phyloP scores from a whole-genome alignment of 2,888 invertebrate species.

The Sesia apiformis region DNA sequence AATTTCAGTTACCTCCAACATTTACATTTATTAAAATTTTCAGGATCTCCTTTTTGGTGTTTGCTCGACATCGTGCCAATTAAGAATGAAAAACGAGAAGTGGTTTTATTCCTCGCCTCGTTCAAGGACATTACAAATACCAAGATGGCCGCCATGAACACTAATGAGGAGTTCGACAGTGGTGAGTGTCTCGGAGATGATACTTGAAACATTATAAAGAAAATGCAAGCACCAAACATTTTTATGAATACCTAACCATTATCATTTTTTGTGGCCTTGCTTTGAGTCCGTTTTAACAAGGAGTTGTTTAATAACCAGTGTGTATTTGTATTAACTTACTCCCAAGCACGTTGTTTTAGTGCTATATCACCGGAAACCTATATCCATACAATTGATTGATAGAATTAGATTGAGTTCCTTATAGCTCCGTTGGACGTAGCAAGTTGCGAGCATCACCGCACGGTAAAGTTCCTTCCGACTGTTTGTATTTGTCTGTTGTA shows the following conservation, averaged over 20 bases:
- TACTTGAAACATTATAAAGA: conserved; percentile 23
- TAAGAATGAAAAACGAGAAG: conserved; percentile 98
- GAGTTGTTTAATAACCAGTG: conserved; percentile 19
- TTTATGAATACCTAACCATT: conserved; percentile 15
- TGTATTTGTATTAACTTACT: conserved; percentile 29
- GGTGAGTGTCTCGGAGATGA: conserved; percentile 76
- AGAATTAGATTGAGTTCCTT: conserved; percentile 57
- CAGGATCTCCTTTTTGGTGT: conserved; percentile 96
- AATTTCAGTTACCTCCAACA: not conserved
- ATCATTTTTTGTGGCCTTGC: conserved; percentile 19
- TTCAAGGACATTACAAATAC: conserved; percentile 97
- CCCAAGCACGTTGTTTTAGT: conserved; percentile 58
- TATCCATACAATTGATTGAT: conserved; percentile 33
- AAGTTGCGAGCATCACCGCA: conserved; percentile 60
- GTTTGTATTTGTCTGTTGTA: conserved; percentile 27
- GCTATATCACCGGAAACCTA: conserved; percentile 23
- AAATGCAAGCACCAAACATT: conserved; percentile 25
- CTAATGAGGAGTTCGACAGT: conserved; percentile 89
- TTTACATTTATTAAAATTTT: conserved; percentile 27
- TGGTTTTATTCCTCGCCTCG: conserved; percentile 95
- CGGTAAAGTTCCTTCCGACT: conserved; percentile 51
- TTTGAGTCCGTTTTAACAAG: conserved; percentile 17
- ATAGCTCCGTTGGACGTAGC: conserved; percentile 56
- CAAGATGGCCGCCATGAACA: conserved; percentile 90
- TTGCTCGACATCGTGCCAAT: conserved; percentile 97